Conservation (phyloP, 1,140 invertebrate genomes). For the Drosophila parvula region DNA sequence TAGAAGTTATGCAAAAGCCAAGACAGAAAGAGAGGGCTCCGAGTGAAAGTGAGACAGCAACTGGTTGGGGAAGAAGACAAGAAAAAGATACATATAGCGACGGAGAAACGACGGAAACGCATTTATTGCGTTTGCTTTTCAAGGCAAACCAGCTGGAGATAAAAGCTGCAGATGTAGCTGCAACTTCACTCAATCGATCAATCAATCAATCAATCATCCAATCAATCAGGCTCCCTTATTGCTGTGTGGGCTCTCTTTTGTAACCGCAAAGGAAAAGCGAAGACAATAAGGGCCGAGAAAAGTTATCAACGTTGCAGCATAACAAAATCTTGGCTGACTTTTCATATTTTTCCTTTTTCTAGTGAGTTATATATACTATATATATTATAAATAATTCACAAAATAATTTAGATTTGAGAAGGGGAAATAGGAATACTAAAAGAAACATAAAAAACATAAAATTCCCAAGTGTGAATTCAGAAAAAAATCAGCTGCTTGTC, state of each 20-base stretch:
- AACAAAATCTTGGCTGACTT: not conserved
- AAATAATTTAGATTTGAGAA: too few species aligned
- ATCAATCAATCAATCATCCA: conserved; percentile 39
- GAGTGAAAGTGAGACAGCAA: conserved; percentile 67
- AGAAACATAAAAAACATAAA: not conserved
- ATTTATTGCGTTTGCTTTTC: conserved; percentile 56
- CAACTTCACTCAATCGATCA: conserved; percentile 21
- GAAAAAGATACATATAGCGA: conserved; percentile 4
- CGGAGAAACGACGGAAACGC: conserved; percentile 54
- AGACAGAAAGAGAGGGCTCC: conserved; percentile 22
- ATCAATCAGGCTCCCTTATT: conserved; percentile 42
- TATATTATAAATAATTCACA: not conserved
- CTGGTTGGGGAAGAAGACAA: conserved; percentile 28
- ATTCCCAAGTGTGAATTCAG: not conserved
- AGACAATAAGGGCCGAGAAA: conserved; percentile 25
- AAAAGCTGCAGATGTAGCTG: conserved; percentile 21
- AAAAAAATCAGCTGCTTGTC: too few species aligned
- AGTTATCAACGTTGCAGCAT: not conserved
- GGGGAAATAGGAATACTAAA: too few species aligned
- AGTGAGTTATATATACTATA: too few species aligned
- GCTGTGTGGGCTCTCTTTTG: conserved; percentile 7
- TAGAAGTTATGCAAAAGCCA: conserved; percentile 63
- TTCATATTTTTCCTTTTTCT: not conserved
- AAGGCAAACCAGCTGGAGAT: conserved; percentile 61
- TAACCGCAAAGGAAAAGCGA: conserved; percentile 41